Base-by-base conservation (phyloP, 2,113 vertebrate genomes). In the Dromaius novaehollandiae region DNA sequence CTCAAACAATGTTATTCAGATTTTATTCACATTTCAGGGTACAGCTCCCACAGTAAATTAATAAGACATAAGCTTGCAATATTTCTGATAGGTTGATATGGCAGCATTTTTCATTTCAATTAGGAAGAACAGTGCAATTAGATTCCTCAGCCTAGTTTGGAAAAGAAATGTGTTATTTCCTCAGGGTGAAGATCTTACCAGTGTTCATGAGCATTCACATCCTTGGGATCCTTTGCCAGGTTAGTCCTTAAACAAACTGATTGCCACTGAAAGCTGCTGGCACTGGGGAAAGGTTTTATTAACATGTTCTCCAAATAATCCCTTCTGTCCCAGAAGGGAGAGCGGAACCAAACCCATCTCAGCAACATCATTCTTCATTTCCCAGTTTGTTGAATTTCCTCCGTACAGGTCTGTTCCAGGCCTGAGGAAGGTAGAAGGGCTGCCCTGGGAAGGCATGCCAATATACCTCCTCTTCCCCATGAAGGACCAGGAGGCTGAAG, bases 81-180 rank as follows among this genome's bases (percentile, higher is more conserved):
- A 70, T 77, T 93, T 96, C 55, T 84, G 78, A 73, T 65, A 71
- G 90, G 69, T 48, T 90, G 83, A 69, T 95, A 85, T 1, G 8
- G 88, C 70, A 92, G 53, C 58, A 55, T 89, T 96, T 96, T 87
- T 93, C 83, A 66, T 96, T 94, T 93, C 88, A 82, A 90, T 94
- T 97, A 96, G 70, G 81, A 75, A 86, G 78, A 93, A 75, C 58
- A 91, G 81, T 53, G 63, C 90, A 80, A 93, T 96, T 94, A 82
- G 44, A 91, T 85, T 80, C 82, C 82, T 80, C 55, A 60, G 84
- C 36, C 81, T 71, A 5, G 5, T 77, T 81, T 85, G 86, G 70
- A 88, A 85, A 92, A 70, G 81, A 86, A 79, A 63, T 26, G 8
- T 2, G 0, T 90, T 88, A 50, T 94, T 88, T 85, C 90, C 74